Conservation (phyloP, 2,888 invertebrate genomes). For the Cheilosia scutellata region DNA sequence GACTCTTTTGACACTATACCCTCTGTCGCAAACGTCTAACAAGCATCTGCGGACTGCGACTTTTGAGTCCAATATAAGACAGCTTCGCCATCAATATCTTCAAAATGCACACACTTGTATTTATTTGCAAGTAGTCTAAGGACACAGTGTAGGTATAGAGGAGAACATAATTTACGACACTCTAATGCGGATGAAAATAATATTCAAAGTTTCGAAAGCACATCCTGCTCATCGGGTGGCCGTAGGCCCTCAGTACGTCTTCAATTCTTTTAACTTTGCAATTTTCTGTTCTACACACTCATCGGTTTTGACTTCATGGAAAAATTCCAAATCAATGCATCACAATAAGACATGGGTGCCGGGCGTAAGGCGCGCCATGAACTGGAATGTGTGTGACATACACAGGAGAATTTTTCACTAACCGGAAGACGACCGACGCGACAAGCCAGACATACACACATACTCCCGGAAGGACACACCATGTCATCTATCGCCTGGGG, state of each 20-base stretch:
- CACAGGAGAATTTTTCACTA: conserved; percentile 5
- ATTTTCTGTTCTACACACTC: neutral
- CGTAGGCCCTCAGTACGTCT: neutral
- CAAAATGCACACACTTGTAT: too few species aligned
- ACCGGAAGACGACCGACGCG: conserved; percentile 66
- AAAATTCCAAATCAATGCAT: conserved; percentile 35
- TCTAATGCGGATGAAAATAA: too few species aligned
- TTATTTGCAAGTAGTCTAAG: too few species aligned
- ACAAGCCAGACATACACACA: conserved; percentile 31
- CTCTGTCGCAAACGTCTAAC: too few species aligned
- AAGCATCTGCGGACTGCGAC: too few species aligned
- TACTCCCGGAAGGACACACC: conserved; percentile 70
- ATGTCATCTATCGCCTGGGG: conserved; percentile 72
- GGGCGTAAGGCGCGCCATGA: conserved; percentile 2
- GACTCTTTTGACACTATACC: too few species aligned
- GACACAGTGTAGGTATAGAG: too few species aligned
- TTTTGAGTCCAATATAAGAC: too few species aligned
- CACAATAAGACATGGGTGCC: conserved; percentile 16
- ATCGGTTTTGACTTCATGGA: neutral
- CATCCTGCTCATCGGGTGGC: too few species aligned
- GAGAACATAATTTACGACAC: too few species aligned
- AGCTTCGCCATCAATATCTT: too few species aligned
- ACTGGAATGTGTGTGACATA: conserved; percentile 36
- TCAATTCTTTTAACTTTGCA: conserved; percentile 29
- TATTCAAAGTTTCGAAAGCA: too few species aligned